Base-by-base conservation (phyloP, 2,888 invertebrate genomes). In the Troilus luridus region DNA sequence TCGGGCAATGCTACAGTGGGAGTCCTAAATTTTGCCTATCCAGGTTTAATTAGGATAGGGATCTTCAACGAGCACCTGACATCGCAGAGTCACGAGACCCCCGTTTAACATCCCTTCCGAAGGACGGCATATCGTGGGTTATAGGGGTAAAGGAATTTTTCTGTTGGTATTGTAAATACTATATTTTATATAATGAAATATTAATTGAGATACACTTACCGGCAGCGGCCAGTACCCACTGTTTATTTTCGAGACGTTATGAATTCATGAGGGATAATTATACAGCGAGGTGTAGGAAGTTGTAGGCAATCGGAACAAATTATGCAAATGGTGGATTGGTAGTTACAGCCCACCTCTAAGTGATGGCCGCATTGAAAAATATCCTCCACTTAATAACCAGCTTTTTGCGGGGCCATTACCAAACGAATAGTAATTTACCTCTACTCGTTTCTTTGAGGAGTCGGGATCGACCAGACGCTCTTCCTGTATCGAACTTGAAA, bases 271-370 rank as follows among this genome's bases (percentile, higher is more conserved):
- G 58, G 85, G 21, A 85, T 85, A 85, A 85, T 85, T 85, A 85
- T 56, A 85, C 85, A 5, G 85, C 14, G 56, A 58, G 85, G 56
- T 85, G 85, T 85, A 85, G 85, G 85, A 85, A 85, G 85, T 56
- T 56, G 56, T n/a, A 56, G 85, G 85, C 85, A 85, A 85, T 85
- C 56, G 56, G n/a, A 56, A 12, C 56, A 56, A 56, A 85, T 85
- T 85, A 85, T 85, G 85, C 85, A 85, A 85, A 85, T 85, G 56
- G 85, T 85, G 85, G 56, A 85, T 85, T n/a, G 85, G 85, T 85
- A 85, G 85, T 85, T 85, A 85, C 85, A 85, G 85, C 85, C 85
- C 85, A 85, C 85, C 85, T 56, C 85, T 85, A 85, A 85, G 58
- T 56, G 85, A 56, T 85, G 85, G 85, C 56, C n/a, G 56, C 85